These are phyloP conservation scores for Lepisosteus oculatus DNA, from an alignment of 2,113 vertebrate genomes.

Conservation along the genomic window DNA sequence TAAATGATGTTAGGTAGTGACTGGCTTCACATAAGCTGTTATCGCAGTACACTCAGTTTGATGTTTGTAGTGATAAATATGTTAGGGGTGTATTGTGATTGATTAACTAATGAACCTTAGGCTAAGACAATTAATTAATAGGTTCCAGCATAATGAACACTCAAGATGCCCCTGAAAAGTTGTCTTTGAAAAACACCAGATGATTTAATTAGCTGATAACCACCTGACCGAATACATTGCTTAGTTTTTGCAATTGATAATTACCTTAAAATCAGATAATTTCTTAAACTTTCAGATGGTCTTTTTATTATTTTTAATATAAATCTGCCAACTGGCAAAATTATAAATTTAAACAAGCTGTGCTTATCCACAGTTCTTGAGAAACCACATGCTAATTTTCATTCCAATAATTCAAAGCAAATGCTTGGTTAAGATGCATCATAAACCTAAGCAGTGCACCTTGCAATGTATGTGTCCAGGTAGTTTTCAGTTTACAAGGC, in stretches of 20 bases:
- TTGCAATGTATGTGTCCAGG: too few relatives aligned
- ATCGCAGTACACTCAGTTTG: conserved; percentile 39
- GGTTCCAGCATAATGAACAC: conserved; percentile 51
- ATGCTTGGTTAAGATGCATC: too few relatives aligned
- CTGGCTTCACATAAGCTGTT: conserved; percentile 23
- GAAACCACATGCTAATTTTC: too few relatives aligned
- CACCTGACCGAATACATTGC: conserved; percentile 25
- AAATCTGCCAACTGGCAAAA: too few relatives aligned
- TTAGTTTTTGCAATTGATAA: neutral
- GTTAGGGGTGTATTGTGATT: conserved; percentile 50
- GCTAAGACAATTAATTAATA: conserved; percentile 52
- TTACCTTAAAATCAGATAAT: too few relatives aligned
- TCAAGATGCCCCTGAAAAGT: conserved; percentile 9
- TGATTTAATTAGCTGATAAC: conserved; percentile 44
- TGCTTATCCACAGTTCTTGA: too few relatives aligned
- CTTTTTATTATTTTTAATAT: too few relatives aligned
- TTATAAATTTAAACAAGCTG: too few relatives aligned
- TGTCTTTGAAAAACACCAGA: conserved; percentile 18
- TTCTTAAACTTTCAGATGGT: too few relatives aligned
- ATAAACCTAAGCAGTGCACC: too few relatives aligned
- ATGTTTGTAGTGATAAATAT: conserved; percentile 49
- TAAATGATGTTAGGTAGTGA: conserved; percentile 20
- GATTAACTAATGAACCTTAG: conserved; percentile 62
- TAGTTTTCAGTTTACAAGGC: too few relatives aligned
- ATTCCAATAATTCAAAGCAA: too few relatives aligned